These are phyloP conservation scores for Chionomys nivalis DNA, from an alignment of 2,113 vertebrate species.

Conservation along the genomic window DNA sequence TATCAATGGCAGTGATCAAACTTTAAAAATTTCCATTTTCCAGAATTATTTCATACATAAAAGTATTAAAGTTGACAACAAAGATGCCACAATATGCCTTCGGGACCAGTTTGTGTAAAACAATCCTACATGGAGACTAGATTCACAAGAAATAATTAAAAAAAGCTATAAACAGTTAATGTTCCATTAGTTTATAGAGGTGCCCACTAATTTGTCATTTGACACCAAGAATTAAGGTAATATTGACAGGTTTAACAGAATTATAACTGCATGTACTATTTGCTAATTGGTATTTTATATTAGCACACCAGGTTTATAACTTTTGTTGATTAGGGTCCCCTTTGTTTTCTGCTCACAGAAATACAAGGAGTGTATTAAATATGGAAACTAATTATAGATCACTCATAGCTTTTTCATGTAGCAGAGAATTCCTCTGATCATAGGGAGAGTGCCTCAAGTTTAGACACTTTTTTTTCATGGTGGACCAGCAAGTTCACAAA, in stretches of 20 bases:
- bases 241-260: constrained; percentile 52
- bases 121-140: constrained; percentile 15
- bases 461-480: not conserved
- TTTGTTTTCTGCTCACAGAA: constrained; percentile 72
- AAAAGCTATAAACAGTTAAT: constrained; percentile 44
- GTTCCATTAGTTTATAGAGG: constrained; percentile 37
- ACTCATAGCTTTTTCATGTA: not conserved
- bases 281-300: constrained; percentile 74
- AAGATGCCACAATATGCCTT: not conserved
- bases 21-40: constrained; percentile 53
- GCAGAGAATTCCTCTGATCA: constrained; percentile 2
- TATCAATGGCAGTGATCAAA: not conserved
- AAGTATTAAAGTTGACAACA: not conserved
- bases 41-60: constrained; percentile 22
- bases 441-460: not conserved
- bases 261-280: constrained; percentile 56
- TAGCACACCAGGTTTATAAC: constrained; percentile 62
- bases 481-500: not conserved
- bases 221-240: constrained; percentile 51
- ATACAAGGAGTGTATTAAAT: constrained; percentile 52
- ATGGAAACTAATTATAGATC: constrained; percentile 64
- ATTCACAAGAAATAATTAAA: constrained; percentile 6
- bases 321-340: constrained; percentile 64
- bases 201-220: constrained; percentile 61
- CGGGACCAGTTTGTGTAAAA: not conserved